Percentiles rank a stretch among this genome's conserved stretches.
phyloP scores from a whole-genome alignment of 2,113 vertebrate genomes.

The Gallinago undulata region DNA sequence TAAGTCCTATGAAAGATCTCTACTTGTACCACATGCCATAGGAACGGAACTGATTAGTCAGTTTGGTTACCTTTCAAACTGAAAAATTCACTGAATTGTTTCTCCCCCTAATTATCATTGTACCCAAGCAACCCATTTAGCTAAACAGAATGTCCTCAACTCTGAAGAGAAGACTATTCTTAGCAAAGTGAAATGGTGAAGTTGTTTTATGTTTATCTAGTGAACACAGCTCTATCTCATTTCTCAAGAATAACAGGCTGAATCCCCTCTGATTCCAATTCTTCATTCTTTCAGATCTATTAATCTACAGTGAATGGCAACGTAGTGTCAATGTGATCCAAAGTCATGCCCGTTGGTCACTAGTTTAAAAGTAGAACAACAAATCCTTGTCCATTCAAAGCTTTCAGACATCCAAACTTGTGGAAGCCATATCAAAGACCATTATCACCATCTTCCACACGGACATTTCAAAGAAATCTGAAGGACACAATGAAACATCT shows the following conservation, averaged over 20 bases:
- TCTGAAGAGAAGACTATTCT: not conserved
- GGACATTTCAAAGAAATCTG: not conserved
- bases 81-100: not conserved
- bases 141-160: not conserved
- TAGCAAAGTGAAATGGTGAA: not conserved
- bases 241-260: not conserved
- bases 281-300: not conserved
- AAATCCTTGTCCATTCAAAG: not conserved
- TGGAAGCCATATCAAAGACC: not conserved
- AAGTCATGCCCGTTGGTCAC: not conserved
- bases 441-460: not conserved
- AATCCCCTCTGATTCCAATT: not conserved
- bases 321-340: not conserved
- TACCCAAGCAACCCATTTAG: not conserved
- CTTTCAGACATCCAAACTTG: not conserved
- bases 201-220: not conserved
- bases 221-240: not conserved
- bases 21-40: not conserved
- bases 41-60: not conserved
- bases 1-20: not conserved
- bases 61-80: not conserved
- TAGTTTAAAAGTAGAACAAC: not conserved
- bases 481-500: not conserved
- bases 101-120: not conserved
- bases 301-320: not conserved